Percentiles rank a stretch among this genome's conserved stretches.
phyloP scores from a whole-genome alignment of 2,113 vertebrate species.

The Atractosteus spatula region DNA sequence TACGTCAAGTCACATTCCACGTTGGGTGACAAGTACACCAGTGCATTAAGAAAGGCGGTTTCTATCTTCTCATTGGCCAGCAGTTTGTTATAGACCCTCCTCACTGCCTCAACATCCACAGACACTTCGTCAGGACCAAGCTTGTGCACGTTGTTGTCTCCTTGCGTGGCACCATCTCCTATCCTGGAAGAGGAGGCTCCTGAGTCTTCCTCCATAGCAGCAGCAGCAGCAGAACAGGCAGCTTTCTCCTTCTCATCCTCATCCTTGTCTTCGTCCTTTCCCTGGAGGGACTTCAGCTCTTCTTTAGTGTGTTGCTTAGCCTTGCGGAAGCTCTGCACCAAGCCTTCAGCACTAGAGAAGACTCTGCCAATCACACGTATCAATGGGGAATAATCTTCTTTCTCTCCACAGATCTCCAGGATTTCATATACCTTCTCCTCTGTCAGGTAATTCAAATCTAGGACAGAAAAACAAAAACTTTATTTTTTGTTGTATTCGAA shows the following conservation, averaged over 20 bases:
- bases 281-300: conserved; percentile 91
- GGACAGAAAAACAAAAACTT: conserved; percentile 16
- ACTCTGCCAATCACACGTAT: conserved; percentile 87
- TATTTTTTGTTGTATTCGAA: too few species aligned
- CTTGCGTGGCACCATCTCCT: conserved; percentile 67
- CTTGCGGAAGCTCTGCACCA: conserved; percentile 90
- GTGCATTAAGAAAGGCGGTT: conserved; percentile 89
- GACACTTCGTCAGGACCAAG: conserved; percentile 76
- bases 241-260: conserved; percentile 95
- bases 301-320: conserved; percentile 74
- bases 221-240: conserved; percentile 73
- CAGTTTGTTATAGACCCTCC: conserved; percentile 85
- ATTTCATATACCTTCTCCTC: conserved; percentile 87
- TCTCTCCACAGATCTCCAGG: conserved; percentile 81
- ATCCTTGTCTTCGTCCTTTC: conserved; percentile 95
- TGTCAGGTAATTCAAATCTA: conserved; percentile 90
- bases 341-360: conserved; percentile 86
- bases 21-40: conserved; percentile 92
- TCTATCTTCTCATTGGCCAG: conserved; percentile 87
- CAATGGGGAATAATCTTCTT: conserved; percentile 84
- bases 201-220: conserved; percentile 83
- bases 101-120: conserved; percentile 85
- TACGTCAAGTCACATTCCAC: conserved; percentile 96
- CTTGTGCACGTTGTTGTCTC: conserved; percentile 67
- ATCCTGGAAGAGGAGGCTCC: conserved; percentile 71